Evolutionary conservation across 2,113 vertebrate genomes (phyloP), one percentile per base, ranked within the genome.

Genomic region (Labrus mixtus): DNA sequence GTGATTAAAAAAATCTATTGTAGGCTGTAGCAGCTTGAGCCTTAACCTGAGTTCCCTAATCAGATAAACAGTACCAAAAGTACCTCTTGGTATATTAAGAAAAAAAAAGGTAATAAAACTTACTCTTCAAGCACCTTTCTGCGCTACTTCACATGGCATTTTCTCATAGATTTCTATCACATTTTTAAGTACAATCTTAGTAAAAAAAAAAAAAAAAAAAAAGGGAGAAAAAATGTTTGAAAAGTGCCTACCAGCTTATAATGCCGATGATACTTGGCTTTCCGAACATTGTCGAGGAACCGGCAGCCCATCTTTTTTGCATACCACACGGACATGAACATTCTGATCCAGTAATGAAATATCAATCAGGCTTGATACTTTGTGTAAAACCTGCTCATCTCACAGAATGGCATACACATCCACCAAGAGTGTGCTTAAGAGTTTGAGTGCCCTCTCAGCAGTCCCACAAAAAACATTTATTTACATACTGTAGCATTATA

Each of bases 281-380:
- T 93, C 41, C 93, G 88, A 8, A 92, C 94, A 77, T 95, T 93
- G 84, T 87, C 92, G 81, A 95, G 92, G 78, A 95, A 92, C 12
- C 93, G 90, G 33, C 82, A 87, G 54, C 91, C 90, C 93, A 95
- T 92, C 82, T 93, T 95, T 92, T 95, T 93, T 64, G 93, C 93
- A 54, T 95, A 94, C 95, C 94, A 95, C 73, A 95, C 93, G 1
- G 95, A 94, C 73, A 91, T 93, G 71, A 96, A 94, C 94, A 95
- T 94, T 73, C 46, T 81, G 76, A 13, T 48, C 75, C 75, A 64
- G 73, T 59, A 75, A 65, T 41, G 23, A 57, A 46, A 73, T 56
- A 36, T 25, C 63, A 83, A 73, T 61, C 2, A 11, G 16, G 20
- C 36, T 37, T 51, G 48, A 54, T 60, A 61, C 68, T 73, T 56